Evolutionary conservation across 2,797 vertebrate genomes (phyloP), one percentile per base, ranked within the genome.

Genomic region (Pitangus sulphuratus): DNA sequence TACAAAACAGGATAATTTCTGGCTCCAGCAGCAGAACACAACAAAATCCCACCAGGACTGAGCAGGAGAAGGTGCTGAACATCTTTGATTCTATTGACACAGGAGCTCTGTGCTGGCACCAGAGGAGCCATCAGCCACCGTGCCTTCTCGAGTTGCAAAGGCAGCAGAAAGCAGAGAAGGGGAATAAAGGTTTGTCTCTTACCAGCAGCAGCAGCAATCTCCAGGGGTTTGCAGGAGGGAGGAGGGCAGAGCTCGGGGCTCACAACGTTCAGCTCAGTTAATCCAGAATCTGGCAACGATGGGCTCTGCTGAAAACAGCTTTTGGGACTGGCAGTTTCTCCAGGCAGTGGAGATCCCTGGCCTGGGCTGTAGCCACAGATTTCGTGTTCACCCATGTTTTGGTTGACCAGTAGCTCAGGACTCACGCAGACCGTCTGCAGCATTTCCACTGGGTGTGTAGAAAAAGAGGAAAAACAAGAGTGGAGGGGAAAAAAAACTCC

Each of bases 251-350:
- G 70, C 60, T 9, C 42, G 22, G 95, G 81, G 2, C 79, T 91
- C 0, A 8, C 61, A 2, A 44, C 13, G 9, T 37, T 86, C 2
- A 89, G 12, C 65, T 97, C 96, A 1, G 96, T 97, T 93, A 96
- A 93, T 91, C 95, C 95, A 3, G 95, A 95, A 4, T 87, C 76
- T 74, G 96, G 95, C 80, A 96, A 47, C 1, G 96, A 96, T 4
- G 97, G 96, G 71, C 94, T 96, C 40, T 86, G 95, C 22, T 91
- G 96, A 24, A 77, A 93, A 47, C 24, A 85, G 64, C 45, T 89
- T 80, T 89, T 62, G 53, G 97, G 95, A 4, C 93, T 95, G 62
- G 96, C 95, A 14, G 96, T 96, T 84, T 97, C 94, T 45, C 60
- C 96, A 37, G 93, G 96, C 60, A 89, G 57, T 0, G 97, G 97